Conservation (phyloP, 2,113 vertebrate genomes). For the Sakesphorus luctuosus region DNA sequence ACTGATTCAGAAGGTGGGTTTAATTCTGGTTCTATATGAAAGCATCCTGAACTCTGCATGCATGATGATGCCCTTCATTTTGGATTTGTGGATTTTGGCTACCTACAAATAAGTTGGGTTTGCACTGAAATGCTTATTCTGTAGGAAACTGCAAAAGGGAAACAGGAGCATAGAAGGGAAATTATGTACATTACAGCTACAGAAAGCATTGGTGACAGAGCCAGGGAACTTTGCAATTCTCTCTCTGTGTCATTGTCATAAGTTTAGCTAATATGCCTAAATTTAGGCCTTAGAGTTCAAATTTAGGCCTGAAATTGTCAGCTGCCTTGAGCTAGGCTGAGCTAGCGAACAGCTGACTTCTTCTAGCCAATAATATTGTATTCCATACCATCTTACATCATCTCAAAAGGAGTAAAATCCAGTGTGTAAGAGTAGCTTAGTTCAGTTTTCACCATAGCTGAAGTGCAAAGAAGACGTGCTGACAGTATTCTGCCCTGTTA, state of each 20-base stretch:
- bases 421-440: too few species aligned
- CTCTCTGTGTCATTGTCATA: background rate
- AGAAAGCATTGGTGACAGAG: background rate
- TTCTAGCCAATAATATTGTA: too few species aligned
- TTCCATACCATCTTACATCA: too few species aligned
- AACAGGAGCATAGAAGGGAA: background rate
- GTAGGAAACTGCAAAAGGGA: background rate
- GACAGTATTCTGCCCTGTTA: too few species aligned
- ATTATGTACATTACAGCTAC: background rate
- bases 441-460: too few species aligned
- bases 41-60: background rate
- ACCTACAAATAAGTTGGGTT: background rate
- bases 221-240: background rate
- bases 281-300: too few species aligned
- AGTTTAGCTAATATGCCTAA: too few species aligned
- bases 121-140: background rate
- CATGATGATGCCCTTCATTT: background rate
- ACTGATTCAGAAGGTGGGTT: background rate
- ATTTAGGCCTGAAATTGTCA: too few species aligned
- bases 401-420: too few species aligned
- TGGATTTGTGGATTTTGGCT: background rate
- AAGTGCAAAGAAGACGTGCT: too few species aligned
- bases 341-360: too few species aligned
- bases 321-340: too few species aligned
- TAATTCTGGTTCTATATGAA: background rate